These are phyloP conservation scores for Malurus splendens DNA, from an alignment of 2,797 vertebrate species.

Conservation along the genomic window DNA sequence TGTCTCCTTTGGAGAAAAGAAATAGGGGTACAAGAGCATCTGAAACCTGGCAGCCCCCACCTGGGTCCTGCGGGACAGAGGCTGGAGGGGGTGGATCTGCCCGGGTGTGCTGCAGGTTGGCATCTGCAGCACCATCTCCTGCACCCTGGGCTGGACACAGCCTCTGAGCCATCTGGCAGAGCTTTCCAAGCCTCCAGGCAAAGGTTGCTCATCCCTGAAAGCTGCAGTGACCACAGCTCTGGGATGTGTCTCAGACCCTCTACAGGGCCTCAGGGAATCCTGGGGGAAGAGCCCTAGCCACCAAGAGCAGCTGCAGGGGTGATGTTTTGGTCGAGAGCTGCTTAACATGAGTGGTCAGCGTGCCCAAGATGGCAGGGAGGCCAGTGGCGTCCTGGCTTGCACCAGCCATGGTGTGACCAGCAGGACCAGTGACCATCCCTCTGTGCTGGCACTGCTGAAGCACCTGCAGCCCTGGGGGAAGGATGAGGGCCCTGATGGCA, in stretches of 20 bases:
- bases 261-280: not conserved
- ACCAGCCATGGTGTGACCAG: not conserved
- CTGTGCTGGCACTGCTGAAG: not conserved
- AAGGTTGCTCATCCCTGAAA: not conserved
- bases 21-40: not conserved
- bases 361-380: not conserved
- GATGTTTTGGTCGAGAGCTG: not conserved
- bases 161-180: not conserved
- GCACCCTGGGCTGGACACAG: not conserved
- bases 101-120: not conserved
- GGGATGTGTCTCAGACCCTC: not conserved
- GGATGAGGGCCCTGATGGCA: not conserved
- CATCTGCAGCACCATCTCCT: not conserved
- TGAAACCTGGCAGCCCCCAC: not conserved
- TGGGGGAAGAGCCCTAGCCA: not conserved
- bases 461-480: not conserved
- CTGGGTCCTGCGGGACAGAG: not conserved
- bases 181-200: not conserved
- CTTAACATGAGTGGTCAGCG: not conserved
- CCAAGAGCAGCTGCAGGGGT: not conserved
- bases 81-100: not conserved
- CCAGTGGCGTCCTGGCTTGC: not conserved
- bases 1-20: not conserved
- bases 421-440: not conserved
- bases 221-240: not conserved